Evolutionary conservation across 2,113 vertebrate genomes (phyloP).

Genomic region (Crotalus helleri): DNA sequence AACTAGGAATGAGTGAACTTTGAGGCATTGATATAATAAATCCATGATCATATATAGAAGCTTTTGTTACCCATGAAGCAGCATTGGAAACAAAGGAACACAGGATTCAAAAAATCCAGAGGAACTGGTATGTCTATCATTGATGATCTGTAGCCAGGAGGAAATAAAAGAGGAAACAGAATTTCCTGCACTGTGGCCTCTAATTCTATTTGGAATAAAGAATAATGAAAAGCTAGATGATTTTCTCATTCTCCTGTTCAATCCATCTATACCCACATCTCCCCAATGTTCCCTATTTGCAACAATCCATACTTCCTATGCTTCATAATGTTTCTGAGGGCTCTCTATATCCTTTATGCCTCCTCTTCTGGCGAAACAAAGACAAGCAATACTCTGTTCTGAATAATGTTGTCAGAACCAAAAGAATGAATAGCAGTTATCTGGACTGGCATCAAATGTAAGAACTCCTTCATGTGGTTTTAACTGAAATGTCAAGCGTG

Average conservation of each 20-base stretch:
- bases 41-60: neutral
- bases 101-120: neutral
- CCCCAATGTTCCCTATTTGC: no score
- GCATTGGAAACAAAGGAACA: neutral
- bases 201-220: neutral
- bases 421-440: neutral
- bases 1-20: neutral
- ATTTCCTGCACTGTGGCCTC: neutral
- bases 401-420: neutral
- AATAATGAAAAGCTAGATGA: neutral
- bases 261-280: neutral
- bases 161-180: neutral
- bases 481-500: neutral
- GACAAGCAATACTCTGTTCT: neutral
- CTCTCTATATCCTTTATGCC: neutral
- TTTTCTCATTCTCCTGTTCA: neutral
- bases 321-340: neutral
- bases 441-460: neutral
- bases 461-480: neutral
- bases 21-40: neutral
- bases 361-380: neutral
- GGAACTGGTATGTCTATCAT: neutral
- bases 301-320: neutral
- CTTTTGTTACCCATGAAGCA: neutral
- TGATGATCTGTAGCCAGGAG: neutral